A percentile compares a stretch with the other conserved stretches of the same genome.
Conservation (phyloP, 2,113 vertebrate species). For the Nycticebus coucang region DNA sequence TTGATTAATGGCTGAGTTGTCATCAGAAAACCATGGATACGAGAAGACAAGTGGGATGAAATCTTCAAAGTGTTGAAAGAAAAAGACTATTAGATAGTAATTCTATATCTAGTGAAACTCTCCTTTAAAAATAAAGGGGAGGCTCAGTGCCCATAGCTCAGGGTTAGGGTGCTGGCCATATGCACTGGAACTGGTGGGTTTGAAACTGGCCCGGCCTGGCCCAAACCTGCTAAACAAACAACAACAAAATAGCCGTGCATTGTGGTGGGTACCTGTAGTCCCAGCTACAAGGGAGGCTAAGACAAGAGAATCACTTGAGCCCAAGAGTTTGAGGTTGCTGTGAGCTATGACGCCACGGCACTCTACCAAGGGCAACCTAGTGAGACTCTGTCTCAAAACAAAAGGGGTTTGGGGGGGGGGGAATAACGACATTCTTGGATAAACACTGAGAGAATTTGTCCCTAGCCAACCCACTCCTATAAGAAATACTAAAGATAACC, state of each 20-base stretch:
- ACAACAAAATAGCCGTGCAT: too few relatives aligned
- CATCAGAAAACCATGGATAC: neutral
- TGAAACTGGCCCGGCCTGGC: too few relatives aligned
- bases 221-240: too few relatives aligned
- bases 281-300: too few relatives aligned
- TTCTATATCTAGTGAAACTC: neutral
- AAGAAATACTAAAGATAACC: neutral
- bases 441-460: neutral
- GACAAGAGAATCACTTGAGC: too few relatives aligned
- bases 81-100: neutral
- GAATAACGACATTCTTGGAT: neutral
- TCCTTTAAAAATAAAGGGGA: neutral
- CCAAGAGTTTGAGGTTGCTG: too few relatives aligned
- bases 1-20: neutral
- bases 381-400: constrained; percentile 5
- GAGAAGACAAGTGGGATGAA: neutral
- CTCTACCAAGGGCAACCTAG: neutral
- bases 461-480: neutral
- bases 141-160: too few relatives aligned
- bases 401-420: neutral
- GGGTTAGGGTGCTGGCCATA: too few relatives aligned
- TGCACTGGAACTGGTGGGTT: too few relatives aligned
- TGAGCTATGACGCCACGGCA: too few relatives aligned
- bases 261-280: too few relatives aligned
- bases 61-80: neutral